Conservation (phyloP, 2,113 vertebrate genomes). For the Lethenteron camtschaticum region DNA sequence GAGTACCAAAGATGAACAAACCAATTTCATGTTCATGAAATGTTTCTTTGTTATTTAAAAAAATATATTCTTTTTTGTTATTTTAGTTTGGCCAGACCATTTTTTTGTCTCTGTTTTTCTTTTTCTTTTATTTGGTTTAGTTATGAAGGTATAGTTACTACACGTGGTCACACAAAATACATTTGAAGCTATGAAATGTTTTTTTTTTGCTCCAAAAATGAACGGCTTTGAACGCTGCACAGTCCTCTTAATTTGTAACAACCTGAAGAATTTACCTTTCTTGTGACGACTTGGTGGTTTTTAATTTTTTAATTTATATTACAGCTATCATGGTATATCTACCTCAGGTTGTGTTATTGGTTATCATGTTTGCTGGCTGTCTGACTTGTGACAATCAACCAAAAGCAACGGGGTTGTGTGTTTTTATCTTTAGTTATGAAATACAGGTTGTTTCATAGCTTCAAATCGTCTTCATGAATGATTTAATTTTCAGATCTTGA, state of each 20-base stretch:
- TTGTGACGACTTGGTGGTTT: neutral
- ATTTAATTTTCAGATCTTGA: neutral
- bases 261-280: neutral
- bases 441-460: neutral
- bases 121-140: neutral
- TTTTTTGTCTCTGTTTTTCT: neutral
- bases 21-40: neutral
- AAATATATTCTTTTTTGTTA: neutral
- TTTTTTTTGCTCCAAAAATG: neutral
- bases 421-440: neutral
- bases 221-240: neutral
- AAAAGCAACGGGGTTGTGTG: neutral
- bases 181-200: constrained; percentile 6
- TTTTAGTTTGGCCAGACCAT: neutral
- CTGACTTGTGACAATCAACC: neutral
- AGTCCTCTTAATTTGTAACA: constrained; percentile 4
- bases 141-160: neutral
- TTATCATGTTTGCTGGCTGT: neutral
- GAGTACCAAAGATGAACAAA: constrained; percentile 4
- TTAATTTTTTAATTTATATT: neutral
- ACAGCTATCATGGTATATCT: constrained; percentile 2
- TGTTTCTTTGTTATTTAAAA: neutral
- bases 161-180: neutral
- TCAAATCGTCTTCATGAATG: constrained; percentile 2
- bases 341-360: constrained; percentile 4